Evolutionary conservation across 2,113 vertebrate genomes (phyloP).

Genomic region (Pagrus major): DNA sequence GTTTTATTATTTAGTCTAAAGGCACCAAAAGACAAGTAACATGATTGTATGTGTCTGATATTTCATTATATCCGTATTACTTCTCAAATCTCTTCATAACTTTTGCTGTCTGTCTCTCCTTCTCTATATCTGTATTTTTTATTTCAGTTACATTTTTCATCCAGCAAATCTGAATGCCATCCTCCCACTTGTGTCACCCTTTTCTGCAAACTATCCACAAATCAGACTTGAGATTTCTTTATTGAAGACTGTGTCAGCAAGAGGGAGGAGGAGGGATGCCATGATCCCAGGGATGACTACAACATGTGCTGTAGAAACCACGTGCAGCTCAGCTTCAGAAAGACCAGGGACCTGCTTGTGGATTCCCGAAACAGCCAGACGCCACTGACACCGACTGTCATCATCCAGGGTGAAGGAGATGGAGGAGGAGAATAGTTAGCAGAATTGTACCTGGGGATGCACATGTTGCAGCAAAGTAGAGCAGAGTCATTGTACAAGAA

Average conservation of each 20-base stretch:
- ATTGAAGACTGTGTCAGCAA: not conserved
- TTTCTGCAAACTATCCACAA: conserved; percentile 24
- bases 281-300: not conserved
- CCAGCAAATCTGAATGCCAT: not conserved
- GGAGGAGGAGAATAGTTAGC: conserved; percentile 2
- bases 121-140: too few relatives aligned
- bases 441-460: not conserved
- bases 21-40: not conserved
- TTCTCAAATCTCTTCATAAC: not conserved
- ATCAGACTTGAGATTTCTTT: conserved; percentile 23
- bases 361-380: not conserved
- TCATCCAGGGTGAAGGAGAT: not conserved
- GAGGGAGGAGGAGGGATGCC: conserved; percentile 28
- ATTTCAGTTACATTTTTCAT: conserved; percentile 11
- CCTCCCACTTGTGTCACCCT: conserved; percentile 54
- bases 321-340: not conserved
- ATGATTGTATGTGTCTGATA: not conserved
- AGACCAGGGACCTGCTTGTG: not conserved
- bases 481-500: not conserved
- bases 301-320: conserved; percentile 48
- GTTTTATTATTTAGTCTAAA: not conserved
- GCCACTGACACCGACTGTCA: not conserved
- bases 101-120: not conserved
- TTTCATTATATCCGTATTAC: not conserved
- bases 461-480: conserved; percentile 7